Conservation (phyloP, 1,140 invertebrate species). For the Archegozetes longisetosus region DNA sequence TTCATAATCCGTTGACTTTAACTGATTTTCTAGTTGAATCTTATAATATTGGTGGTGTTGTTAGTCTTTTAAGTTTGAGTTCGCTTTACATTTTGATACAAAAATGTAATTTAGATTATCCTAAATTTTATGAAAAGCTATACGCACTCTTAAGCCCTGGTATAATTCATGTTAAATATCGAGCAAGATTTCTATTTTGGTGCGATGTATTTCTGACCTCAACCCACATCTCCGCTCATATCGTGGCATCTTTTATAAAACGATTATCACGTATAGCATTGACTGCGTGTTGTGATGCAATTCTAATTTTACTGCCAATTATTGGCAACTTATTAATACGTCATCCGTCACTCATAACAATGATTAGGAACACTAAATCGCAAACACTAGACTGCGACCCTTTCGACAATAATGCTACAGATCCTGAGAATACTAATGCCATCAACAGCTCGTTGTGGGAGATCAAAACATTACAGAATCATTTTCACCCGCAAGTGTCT, state of each 20-base stretch:
- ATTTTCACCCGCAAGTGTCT: conserved; percentile 51
- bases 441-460: conserved; percentile 83
- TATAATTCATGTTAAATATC: conserved; percentile 78
- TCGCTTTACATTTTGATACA: conserved; percentile 78
- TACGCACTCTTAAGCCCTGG: conserved; percentile 79
- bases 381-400: conserved; percentile 42
- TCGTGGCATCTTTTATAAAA: conserved; percentile 87
- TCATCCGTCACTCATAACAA: conserved; percentile 41
- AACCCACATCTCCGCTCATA: conserved; percentile 71
- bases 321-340: conserved; percentile 70
- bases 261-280: conserved; percentile 62
- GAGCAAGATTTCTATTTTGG: conserved; percentile 61
- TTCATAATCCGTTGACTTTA: conserved; percentile 60
- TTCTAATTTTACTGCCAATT: conserved; percentile 59
- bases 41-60: conserved; percentile 63
- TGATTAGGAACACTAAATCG: background rate
- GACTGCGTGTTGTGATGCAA: conserved; percentile 58
- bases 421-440: conserved; percentile 58
- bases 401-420: conserved; percentile 57
- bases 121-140: conserved; percentile 81
- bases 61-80: conserved; percentile 76
- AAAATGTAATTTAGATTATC: conserved; percentile 84
- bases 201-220: conserved; percentile 79
- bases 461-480: conserved; percentile 52
- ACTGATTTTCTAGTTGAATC: conserved; percentile 87